Evolutionary conservation across 2,888 invertebrate species (phyloP), one percentile per base, ranked within the genome.

Genomic region (Leucania comma): DNA sequence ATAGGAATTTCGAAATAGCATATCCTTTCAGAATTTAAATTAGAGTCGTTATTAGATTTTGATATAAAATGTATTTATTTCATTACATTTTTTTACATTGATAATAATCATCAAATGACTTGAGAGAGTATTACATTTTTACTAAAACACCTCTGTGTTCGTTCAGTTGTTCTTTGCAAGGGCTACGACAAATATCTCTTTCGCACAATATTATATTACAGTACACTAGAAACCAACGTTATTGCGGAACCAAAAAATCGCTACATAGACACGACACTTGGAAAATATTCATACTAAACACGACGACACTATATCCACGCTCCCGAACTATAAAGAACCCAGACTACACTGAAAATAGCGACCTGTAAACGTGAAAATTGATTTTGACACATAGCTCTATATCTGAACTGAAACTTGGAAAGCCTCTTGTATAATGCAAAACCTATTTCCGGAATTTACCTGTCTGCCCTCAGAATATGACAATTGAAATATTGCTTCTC

Each of bases 301-400:
- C n/a, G 24, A 10, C n/a, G 26, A 10, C 32, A 24, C n/a, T 26
- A 51, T 24, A n/a, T 62, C 35, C 32, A 48, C 14, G 29, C 90
- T 91, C 90, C 78, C 73, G 74, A 75, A 65, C 91, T 90, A 90
- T 51, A 62, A 78, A 69, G 80, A 83, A 87, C 84, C 81, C 88
- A 87, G 89, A 88, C 91, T 88, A 90, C 89, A 91, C 90, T 91
- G 90, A 90, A 93, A 95, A 95, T 94, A 95, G 94, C 91, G 85
- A 91, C 87, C 91, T 92, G 90, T 92, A 92, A 93, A 93, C 88
- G 92, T 91, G 92, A 90, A 94, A 93, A 94, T 94, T 94, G 93
- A 93, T 94, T 94, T 92, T 93, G 94, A 94, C 93, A 92, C 87
- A 88, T 88, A 87, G 85, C 88, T 90, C 91, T 93, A 91, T 93